Conservation (phyloP, 1,140 invertebrate species). For the Philopotamus ludificatus region DNA sequence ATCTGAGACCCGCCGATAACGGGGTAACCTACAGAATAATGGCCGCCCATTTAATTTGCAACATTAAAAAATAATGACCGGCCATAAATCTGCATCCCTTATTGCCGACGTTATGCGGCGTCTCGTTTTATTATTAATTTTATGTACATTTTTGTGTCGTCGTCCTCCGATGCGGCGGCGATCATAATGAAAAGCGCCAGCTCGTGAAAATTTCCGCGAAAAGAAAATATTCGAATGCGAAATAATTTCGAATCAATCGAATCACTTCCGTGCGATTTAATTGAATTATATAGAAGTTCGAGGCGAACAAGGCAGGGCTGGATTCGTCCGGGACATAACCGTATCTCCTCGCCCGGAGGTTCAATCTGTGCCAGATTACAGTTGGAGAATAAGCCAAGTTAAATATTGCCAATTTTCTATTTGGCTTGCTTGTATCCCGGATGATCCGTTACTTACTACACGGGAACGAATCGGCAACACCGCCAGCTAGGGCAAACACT, state of each 20-base stretch:
- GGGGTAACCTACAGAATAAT: too few relatives aligned
- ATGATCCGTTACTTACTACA: neutral
- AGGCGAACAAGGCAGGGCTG: neutral
- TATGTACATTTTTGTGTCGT: slow-evolving; percentile 13
- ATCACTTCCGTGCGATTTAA: neutral
- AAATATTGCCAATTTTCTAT: neutral
- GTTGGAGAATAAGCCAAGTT: neutral
- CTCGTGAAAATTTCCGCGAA: neutral
- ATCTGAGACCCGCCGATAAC: slow-evolving; percentile 19
- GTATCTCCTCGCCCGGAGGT: too few relatives aligned
- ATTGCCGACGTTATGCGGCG: neutral
- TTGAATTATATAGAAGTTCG: neutral
- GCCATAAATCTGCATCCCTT: too few relatives aligned
- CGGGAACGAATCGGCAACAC: too few relatives aligned
- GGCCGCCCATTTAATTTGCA: too few relatives aligned
- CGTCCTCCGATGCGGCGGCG: slow-evolving; percentile 1
- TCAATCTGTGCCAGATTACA: neutral
- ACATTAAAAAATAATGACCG: too few relatives aligned
- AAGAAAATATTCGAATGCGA: neutral
- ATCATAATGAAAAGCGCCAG: slow-evolving; percentile 11
- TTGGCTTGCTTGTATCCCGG: neutral
- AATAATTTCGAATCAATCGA: neutral
- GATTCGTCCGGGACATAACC: too few relatives aligned
- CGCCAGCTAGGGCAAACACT: too few relatives aligned
- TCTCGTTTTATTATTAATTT: slow-evolving; percentile 6